A percentile compares a stretch with the other conserved stretches of the same genome.
These are phyloP conservation scores for Chloromyia formosa DNA, from an alignment of 2,888 invertebrate genomes.

Conservation along the genomic window DNA sequence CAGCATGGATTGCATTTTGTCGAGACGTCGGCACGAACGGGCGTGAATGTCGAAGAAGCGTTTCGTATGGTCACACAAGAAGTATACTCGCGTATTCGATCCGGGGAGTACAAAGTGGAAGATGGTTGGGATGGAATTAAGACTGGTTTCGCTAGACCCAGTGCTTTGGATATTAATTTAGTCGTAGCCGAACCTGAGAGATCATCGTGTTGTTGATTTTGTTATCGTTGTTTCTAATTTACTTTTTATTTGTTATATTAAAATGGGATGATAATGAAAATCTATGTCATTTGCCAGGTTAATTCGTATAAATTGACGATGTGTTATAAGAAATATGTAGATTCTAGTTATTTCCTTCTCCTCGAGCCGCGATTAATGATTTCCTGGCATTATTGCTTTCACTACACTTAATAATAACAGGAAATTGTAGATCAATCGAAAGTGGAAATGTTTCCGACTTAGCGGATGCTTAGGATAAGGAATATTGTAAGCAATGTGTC, in stretches of 20 bases:
- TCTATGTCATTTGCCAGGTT: background rate
- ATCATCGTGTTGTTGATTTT: constrained; percentile 82
- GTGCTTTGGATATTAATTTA: constrained; percentile 83
- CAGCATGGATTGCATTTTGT: constrained; percentile 91
- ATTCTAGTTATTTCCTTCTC: background rate
- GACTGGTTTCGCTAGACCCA: constrained; percentile 86
- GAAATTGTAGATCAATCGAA: too few relatives aligned
- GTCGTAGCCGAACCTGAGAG: constrained; percentile 90
- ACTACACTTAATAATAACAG: background rate
- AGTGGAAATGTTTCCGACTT: too few relatives aligned
- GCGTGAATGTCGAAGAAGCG: constrained; percentile 91
- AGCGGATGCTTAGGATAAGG: too few relatives aligned
- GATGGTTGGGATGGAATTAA: constrained; percentile 99
- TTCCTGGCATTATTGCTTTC: background rate
- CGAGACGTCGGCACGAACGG: constrained; percentile 95
- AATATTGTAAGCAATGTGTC: too few relatives aligned
- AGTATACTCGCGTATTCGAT: constrained; percentile 87
- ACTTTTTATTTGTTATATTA: constrained; percentile 16
- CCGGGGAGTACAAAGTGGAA: constrained; percentile 90
- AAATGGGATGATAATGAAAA: background rate
- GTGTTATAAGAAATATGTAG: background rate
- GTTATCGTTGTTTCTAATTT: constrained; percentile 43
- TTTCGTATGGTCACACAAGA: constrained; percentile 92
- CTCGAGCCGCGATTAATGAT: background rate
- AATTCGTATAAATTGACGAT: constrained; percentile 25